These are phyloP conservation scores for Sander vitreus DNA, from an alignment of 2,113 vertebrate genomes.

Conservation along the genomic window DNA sequence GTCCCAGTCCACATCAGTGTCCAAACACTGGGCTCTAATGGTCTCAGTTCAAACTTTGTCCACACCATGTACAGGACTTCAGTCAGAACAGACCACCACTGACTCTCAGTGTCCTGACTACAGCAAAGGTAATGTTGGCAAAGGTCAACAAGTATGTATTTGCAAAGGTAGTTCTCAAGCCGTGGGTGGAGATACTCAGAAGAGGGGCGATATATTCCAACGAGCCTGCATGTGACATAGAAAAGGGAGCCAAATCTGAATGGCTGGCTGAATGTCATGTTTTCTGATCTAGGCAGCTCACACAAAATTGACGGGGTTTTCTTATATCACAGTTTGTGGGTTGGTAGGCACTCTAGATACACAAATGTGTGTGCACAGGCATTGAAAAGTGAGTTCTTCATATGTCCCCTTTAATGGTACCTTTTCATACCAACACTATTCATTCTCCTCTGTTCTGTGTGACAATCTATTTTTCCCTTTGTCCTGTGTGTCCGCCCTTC, in stretches of 20 bases:
- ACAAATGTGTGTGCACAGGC: background rate
- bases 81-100: slow-evolving; percentile 5
- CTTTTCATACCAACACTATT: background rate
- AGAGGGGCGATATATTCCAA: too few species aligned
- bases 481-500: slow-evolving; percentile 49
- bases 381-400: background rate
- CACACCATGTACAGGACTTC: slow-evolving; percentile 21
- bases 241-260: background rate
- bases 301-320: background rate
- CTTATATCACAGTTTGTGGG: background rate
- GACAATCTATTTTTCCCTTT: slow-evolving; percentile 20
- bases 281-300: background rate
- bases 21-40: slow-evolving; percentile 73
- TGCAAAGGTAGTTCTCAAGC: too few species aligned
- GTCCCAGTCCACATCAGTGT: slow-evolving; percentile 62
- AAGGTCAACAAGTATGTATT: slow-evolving; percentile 37
- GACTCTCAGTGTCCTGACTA: slow-evolving; percentile 16
- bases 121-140: background rate
- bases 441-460: slow-evolving; percentile 7
- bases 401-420: background rate
- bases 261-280: background rate
- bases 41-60: slow-evolving; percentile 69
- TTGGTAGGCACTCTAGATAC: background rate
- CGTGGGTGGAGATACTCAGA: too few species aligned
- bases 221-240: too few species aligned